Base-by-base conservation (phyloP, 2,113 vertebrate genomes). In the Piprites chloris region DNA sequence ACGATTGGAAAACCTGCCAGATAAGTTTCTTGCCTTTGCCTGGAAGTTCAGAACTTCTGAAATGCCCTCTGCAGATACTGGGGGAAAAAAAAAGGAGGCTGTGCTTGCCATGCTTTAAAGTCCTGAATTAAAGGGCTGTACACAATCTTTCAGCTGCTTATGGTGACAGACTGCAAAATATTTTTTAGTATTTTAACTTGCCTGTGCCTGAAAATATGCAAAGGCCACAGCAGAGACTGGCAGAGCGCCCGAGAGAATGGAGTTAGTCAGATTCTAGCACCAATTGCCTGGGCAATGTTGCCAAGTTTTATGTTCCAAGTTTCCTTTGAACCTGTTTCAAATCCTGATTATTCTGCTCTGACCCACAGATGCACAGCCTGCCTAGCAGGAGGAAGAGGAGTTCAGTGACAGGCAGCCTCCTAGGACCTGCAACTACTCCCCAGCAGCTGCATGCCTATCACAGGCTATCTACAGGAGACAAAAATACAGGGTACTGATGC, bases 121-220 rank as follows among this genome's bases (percentile, higher is more conserved):
- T 62, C 46, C 16, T 42, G 47, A 78, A 67, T 85, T 86, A 72
- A 90, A 77, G 56, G 55, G 61, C 72, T 78, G 82, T 49, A 22
- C 32, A 33, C 55, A 75, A 27, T 74, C 52, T 93, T 94, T 86
- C 32, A 92, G 27, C 68, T 90, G 89, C 78, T 92, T 63, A 63
- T 93, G 75, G 72, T 72, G 44, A 82, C 65, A 90, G 76, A 66
- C 59, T 90, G 85, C 42, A 93, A 95, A 96, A 94, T 95, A 92
- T 96, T 95, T 94, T 90, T 94, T 87, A 77, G 75, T 96, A 87
- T 96, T 95, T 93, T 72, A 95, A 90, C 79, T 94, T 94, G 73
- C 61, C 76, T 96, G 5, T 96, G 88, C 62, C 86, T 95, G 85
- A 95, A 97, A 96, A 95, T 95, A 93, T 89, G 90, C 84, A 95